Conservation (phyloP, 2,113 vertebrate species). For the Erythrolamprus reginae region DNA sequence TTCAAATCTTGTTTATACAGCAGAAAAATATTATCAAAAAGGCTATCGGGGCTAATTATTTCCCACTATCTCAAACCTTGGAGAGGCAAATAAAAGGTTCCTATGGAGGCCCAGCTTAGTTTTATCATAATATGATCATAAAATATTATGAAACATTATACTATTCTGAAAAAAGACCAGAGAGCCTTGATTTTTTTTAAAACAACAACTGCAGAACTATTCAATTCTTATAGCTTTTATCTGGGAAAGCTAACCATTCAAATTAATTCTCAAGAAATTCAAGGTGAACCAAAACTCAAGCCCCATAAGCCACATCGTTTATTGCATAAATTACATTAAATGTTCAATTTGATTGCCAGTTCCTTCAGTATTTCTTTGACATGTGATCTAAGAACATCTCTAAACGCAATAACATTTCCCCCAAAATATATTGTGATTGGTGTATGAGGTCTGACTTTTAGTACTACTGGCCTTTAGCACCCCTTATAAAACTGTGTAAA, state of each 20-base stretch:
- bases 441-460: too few species aligned
- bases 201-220: background rate
- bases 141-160: background rate
- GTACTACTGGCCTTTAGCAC: too few species aligned
- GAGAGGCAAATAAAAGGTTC: background rate
- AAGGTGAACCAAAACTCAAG: background rate
- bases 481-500: too few species aligned
- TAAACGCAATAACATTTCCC: too few species aligned
- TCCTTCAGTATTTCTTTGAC: too few species aligned
- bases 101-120: background rate
- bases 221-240: background rate
- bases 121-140: background rate
- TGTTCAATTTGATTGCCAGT: too few species aligned
- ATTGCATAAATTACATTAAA: too few species aligned
- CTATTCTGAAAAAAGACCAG: background rate
- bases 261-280: background rate
- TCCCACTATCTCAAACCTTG: background rate
- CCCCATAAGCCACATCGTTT: too few species aligned
- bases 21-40: background rate
- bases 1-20: background rate
- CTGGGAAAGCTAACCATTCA: background rate
- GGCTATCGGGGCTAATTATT: background rate
- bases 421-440: too few species aligned
- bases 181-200: background rate
- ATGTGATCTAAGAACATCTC: too few species aligned